Evolutionary conservation across 2,888 invertebrate genomes (phyloP).

Genomic region (Bellardia bayeri): DNA sequence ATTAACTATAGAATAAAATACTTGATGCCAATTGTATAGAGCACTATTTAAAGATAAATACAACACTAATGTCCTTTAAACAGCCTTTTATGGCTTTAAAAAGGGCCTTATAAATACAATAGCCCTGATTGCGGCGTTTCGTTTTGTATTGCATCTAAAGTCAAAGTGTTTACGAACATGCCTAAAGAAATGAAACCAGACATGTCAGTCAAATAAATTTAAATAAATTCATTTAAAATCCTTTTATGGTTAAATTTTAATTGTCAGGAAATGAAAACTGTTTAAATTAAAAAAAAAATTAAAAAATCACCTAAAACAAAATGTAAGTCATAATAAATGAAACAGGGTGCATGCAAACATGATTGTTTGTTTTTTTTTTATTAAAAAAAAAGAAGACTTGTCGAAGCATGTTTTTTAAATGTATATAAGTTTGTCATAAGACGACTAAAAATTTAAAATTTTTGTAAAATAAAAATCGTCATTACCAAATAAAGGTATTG

Average conservation of each 20-base stretch:
- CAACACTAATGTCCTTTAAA: too few relatives aligned
- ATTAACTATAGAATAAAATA: too few relatives aligned
- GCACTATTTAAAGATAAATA: too few relatives aligned
- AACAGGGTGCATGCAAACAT: background rate
- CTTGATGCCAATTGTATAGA: too few relatives aligned
- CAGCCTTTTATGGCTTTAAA: too few relatives aligned
- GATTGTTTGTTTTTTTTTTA: background rate
- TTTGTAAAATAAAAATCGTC: constrained; percentile 13
- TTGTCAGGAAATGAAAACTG: constrained; percentile 56
- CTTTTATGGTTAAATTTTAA: constrained; percentile 47
- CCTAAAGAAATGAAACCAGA: constrained; percentile 7
- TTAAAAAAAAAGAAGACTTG: background rate
- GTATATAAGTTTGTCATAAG: background rate
- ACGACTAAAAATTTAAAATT: constrained; percentile 11
- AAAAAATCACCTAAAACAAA: constrained; percentile 13
- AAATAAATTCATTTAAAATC: constrained; percentile 50
- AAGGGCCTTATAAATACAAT: too few relatives aligned
- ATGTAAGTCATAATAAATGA: constrained; percentile 16
- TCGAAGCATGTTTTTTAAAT: background rate
- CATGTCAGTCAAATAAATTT: constrained; percentile 31
- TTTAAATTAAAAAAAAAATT: background rate
- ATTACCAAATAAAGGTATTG: constrained; percentile 66
- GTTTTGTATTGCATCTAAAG: background rate
- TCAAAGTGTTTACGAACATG: background rate
- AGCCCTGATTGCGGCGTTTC: constrained; percentile 19